Evolutionary conservation across 2,113 vertebrate genomes (phyloP), one percentile per base, ranked within the genome.

Genomic region (Pogonocichla stellata): DNA sequence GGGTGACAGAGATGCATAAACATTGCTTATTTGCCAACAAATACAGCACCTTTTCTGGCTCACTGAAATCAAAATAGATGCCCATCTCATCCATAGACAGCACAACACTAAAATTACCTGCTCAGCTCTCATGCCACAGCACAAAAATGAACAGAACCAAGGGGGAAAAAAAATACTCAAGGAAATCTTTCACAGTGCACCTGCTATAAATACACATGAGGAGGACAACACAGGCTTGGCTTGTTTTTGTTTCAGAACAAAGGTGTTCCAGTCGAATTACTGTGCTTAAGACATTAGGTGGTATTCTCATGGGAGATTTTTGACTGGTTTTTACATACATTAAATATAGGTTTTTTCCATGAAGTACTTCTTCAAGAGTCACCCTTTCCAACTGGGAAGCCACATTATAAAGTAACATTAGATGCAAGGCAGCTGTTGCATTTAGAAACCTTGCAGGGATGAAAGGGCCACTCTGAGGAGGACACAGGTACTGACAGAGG

Each of bases 381-480:
- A 31, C 7, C 25, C 24, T 11, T 84, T 78, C 33, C 7, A 5
- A 29, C 7, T 57, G 31, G 24, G 11, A 72, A 84, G 47, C 12
- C 34, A 10, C 6, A 6, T 45, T 29, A 45, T 6, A 34, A 66
- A 34, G 8, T 6, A 45, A 20, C 14, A 72, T 24, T 10, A 66
- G 50, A 42, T 31, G 33, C 33, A 77, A 65, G 16, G 10, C 45
- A 71, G 9, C 4, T 80, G 19, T 22, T 66, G 48, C 15, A 24
- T 80, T 58, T 80, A 33, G 60, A 53, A 82, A 8, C 15, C 28
- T 51, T 14, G 6, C 22, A 38, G 25, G 19, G 47, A 18, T 40
- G 45, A n/a, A 57, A 50, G 0, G 1, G 3, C 2, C 45, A 7
- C 34, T 43, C 0, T 0, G 43, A 56, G 42, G 9, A 70, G 34